Evolutionary conservation across 2,888 invertebrate genomes (phyloP).

Genomic region (Caradrina clavipalpis): DNA sequence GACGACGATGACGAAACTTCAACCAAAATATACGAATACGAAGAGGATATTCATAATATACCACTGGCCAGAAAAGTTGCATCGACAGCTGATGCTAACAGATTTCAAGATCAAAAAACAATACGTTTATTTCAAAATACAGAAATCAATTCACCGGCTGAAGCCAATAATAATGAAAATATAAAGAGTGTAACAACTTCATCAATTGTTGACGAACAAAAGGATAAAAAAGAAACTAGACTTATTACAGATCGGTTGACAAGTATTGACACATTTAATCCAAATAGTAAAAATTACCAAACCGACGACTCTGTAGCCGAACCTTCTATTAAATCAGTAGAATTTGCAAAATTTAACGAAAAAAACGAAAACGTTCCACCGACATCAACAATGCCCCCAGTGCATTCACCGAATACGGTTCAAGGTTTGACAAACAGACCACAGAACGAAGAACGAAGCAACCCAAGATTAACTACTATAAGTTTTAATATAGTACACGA

Average conservation of each 20-base stretch:
- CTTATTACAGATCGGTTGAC: conserved; percentile 49
- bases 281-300: conserved; percentile 75
- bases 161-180: conserved; percentile 30
- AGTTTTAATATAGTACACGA: conserved; percentile 86
- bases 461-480: conserved; percentile 81
- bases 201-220: conserved; percentile 16
- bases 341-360: conserved; percentile 70
- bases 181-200: conserved; percentile 30
- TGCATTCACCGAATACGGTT: conserved; percentile 76
- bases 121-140: conserved; percentile 30
- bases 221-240: conserved; percentile 32
- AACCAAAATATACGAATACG: conserved; percentile 42
- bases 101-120: conserved; percentile 40
- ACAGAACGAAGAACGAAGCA: conserved; percentile 71
- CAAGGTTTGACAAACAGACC: conserved; percentile 73
- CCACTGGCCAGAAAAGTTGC: conserved; percentile 61
- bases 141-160: conserved; percentile 17
- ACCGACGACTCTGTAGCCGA: conserved; percentile 80
- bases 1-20: conserved; percentile 55
- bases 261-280: conserved; percentile 46
- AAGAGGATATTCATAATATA: conserved; percentile 54
- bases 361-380: conserved; percentile 67
- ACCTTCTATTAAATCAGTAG: conserved; percentile 74
- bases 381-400: conserved; percentile 64
- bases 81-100: conserved; percentile 50